Percentiles rank a stretch among this genome's conserved stretches.
Conservation (phyloP, 2,797 vertebrate genomes). For the Pelobates cultripes region DNA sequence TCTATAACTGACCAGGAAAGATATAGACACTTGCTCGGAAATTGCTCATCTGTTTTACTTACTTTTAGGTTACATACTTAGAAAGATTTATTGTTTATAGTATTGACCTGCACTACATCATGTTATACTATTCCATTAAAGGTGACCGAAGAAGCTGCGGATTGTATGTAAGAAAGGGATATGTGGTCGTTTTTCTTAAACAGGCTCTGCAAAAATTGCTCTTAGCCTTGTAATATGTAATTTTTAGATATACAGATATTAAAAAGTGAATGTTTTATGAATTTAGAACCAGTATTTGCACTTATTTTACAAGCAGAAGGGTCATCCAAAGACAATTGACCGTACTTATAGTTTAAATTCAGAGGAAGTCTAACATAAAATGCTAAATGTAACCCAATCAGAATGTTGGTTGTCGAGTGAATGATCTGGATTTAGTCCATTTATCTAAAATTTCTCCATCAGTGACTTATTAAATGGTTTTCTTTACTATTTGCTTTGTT, state of each 20-base stretch:
- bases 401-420: too few species aligned
- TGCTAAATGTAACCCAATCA: too few species aligned
- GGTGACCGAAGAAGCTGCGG: slow-evolving; percentile 3
- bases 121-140: slow-evolving; percentile 21
- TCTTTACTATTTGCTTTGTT: too few species aligned
- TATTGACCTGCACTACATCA: slow-evolving; percentile 27
- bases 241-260: not conserved
- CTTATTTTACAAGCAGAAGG: too few species aligned
- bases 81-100: slow-evolving; percentile 31
- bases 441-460: too few species aligned
- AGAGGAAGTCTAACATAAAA: too few species aligned
- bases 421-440: too few species aligned
- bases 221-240: not conserved
- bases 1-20: slow-evolving; percentile 31
- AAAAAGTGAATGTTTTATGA: not conserved
- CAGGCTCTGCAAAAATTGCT: not conserved
- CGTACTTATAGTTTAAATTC: too few species aligned
- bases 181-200: not conserved
- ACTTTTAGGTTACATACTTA: slow-evolving; percentile 9
- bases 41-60: slow-evolving; percentile 16
- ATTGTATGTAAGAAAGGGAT: not conserved
- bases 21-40: slow-evolving; percentile 31
- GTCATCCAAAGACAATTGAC: too few species aligned
- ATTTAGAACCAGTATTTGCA: too few species aligned
- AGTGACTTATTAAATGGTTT: too few species aligned